Percentiles rank a stretch among this genome's conserved stretches.
phyloP scores from a whole-genome alignment of 2,888 invertebrate species.

The Linyphia triangularis region DNA sequence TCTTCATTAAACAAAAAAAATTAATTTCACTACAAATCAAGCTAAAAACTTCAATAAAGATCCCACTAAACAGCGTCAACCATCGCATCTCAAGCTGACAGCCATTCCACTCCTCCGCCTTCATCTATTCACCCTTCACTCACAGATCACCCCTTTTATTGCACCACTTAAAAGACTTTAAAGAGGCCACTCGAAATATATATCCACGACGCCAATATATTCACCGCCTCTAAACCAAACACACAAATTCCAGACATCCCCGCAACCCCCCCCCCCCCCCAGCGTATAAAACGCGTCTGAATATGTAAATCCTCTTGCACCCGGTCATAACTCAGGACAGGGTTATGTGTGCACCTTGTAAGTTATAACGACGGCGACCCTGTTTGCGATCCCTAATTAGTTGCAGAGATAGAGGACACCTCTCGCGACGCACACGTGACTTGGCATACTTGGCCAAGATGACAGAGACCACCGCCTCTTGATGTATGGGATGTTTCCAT shows the following conservation, averaged over 20 bases:
- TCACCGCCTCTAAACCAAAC: slow-evolving; percentile 60
- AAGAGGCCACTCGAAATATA: slow-evolving; percentile 9
- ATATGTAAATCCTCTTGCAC: slow-evolving; percentile 66
- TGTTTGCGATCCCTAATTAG: slow-evolving; percentile 72
- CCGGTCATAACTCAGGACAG: slow-evolving; percentile 58
- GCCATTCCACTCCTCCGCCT: no score
- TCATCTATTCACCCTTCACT: no score
- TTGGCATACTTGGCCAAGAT: slow-evolving; percentile 64
- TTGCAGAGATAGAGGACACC: slow-evolving; percentile 67
- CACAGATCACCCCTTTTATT: no score
- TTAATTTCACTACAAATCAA: no score
- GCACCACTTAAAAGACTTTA: slow-evolving; percentile 6
- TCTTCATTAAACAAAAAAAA: no score
- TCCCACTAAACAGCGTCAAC: no score
- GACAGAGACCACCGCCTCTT: slow-evolving; percentile 58
- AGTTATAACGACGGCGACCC: slow-evolving; percentile 63
- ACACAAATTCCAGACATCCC: slow-evolving; percentile 70
- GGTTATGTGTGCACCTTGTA: slow-evolving; percentile 61
- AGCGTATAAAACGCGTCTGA: slow-evolving; percentile 68
- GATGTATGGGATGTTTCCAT: slow-evolving; percentile 69
- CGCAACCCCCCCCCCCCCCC: neutral
- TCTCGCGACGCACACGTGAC: slow-evolving; percentile 67
- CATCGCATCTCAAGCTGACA: no score
- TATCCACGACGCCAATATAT: slow-evolving; percentile 12
- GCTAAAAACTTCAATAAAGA: no score